A percentile compares a stretch with the other conserved stretches of the same genome.
phyloP scores from a whole-genome alignment of 2,797 vertebrate species.

The Sphaeramia orbicularis region DNA sequence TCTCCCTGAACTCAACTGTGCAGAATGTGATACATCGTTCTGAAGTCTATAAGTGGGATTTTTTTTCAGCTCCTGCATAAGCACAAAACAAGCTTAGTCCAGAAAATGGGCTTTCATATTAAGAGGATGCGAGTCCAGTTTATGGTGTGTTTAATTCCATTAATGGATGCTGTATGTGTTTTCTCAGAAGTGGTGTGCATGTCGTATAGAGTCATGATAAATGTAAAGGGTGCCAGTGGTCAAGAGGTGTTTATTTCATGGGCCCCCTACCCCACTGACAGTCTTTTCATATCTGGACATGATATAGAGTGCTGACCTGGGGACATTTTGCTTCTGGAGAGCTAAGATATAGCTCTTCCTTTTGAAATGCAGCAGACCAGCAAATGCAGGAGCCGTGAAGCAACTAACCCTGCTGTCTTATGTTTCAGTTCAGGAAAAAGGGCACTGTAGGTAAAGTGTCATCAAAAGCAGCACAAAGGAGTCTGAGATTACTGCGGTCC shows the following conservation, averaged over 20 bases:
- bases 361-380: conserved; percentile 84
- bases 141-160: conserved; percentile 56
- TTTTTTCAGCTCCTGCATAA: conserved; percentile 61
- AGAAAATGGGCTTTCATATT: conserved; percentile 66
- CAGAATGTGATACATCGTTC: conserved; percentile 69
- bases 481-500: conserved; percentile 59
- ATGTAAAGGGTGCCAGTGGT: conserved; percentile 67
- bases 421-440: conserved; percentile 70
- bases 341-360: conserved; percentile 73
- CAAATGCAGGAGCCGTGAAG: conserved; percentile 77
- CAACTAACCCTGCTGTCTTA: conserved; percentile 69
- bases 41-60: conserved; percentile 49
- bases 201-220: conserved; percentile 49
- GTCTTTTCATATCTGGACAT: conserved; percentile 76
- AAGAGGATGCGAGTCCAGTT: conserved; percentile 35
- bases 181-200: conserved; percentile 12
- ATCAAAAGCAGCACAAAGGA: conserved; percentile 74
- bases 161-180: conserved; percentile 52
- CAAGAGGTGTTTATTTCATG: conserved; percentile 79
- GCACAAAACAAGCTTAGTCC: conserved; percentile 69
- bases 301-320: conserved; percentile 73
- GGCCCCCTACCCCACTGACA: conserved; percentile 66
- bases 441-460: conserved; percentile 69
- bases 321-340: conserved; percentile 63
- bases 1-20: conserved; percentile 31